phyloP scores from a whole-genome alignment of 1,140 invertebrate species.

The Calliphora vicina region DNA sequence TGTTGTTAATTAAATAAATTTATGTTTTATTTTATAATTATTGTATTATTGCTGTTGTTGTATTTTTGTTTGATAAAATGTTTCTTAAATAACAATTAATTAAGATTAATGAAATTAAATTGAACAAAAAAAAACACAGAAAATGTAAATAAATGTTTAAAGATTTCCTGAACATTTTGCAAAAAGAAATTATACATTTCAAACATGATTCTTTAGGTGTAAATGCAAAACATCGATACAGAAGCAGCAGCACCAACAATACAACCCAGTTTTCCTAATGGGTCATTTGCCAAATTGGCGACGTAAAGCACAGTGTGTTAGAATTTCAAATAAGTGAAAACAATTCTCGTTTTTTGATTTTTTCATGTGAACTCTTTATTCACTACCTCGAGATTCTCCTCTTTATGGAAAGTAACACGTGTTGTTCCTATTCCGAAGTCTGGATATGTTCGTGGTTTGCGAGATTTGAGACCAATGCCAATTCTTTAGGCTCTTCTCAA shows the following conservation, averaged over 20 bases:
- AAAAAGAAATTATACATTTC: not conserved
- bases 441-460: too few relatives aligned
- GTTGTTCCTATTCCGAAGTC: too few relatives aligned
- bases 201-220: not conserved
- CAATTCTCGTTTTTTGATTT: too few relatives aligned
- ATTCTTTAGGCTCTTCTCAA: too few relatives aligned
- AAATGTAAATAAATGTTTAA: not conserved
- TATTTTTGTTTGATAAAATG: not conserved
- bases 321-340: too few relatives aligned
- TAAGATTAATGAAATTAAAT: constrained; percentile 7
- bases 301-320: not conserved
- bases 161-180: not conserved
- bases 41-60: not conserved
- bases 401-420: too few relatives aligned
- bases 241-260: not conserved
- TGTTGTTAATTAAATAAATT: constrained; percentile 7
- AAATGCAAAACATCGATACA: not conserved
- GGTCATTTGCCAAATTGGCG: not conserved
- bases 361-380: too few relatives aligned
- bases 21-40: not conserved
- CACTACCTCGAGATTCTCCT: too few relatives aligned
- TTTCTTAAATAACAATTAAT: constrained; percentile 9
- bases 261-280: not conserved
- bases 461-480: too few relatives aligned
- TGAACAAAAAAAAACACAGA: not conserved